phyloP scores from a whole-genome alignment of 2,113 vertebrate genomes.

The Microcebus ravelobensis region DNA sequence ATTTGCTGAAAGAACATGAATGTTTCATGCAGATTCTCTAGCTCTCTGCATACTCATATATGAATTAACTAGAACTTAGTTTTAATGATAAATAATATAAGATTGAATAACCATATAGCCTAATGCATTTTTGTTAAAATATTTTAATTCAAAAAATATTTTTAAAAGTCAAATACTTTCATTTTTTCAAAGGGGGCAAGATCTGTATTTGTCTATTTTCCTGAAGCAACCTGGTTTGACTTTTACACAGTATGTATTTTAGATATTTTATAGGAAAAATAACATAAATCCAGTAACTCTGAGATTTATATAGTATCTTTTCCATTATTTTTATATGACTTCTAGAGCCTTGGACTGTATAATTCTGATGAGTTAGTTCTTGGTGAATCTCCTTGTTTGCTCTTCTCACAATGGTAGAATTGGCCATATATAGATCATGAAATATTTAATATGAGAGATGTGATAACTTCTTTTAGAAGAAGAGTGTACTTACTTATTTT shows the following conservation, averaged over 20 bases:
- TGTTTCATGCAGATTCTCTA: not conserved
- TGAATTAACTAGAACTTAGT: not conserved
- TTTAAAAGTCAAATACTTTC: slow-evolving; percentile 61
- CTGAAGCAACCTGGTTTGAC: slow-evolving; percentile 81
- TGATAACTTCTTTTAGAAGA: not conserved
- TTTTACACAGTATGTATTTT: slow-evolving; percentile 77
- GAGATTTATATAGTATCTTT: not conserved
- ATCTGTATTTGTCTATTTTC: slow-evolving; percentile 80
- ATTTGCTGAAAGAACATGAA: not conserved
- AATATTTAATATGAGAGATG: not conserved
- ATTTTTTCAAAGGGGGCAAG: slow-evolving; percentile 79
- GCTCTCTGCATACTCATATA: not conserved
- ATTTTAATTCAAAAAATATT: slow-evolving; percentile 6
- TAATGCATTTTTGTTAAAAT: not conserved
- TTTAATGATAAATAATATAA: not conserved
- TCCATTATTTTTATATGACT: not conserved
- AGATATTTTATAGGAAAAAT: slow-evolving; percentile 36
- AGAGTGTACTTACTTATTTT: not conserved
- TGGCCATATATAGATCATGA: not conserved
- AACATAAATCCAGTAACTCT: not conserved
- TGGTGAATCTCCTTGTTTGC: not conserved
- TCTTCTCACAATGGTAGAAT: not conserved
- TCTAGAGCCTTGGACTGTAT: not conserved
- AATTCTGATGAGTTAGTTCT: not conserved
- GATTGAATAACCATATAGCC: not conserved